phyloP scores from a whole-genome alignment of 2,797 vertebrate species.

The Neosilurus hyrtlii region DNA sequence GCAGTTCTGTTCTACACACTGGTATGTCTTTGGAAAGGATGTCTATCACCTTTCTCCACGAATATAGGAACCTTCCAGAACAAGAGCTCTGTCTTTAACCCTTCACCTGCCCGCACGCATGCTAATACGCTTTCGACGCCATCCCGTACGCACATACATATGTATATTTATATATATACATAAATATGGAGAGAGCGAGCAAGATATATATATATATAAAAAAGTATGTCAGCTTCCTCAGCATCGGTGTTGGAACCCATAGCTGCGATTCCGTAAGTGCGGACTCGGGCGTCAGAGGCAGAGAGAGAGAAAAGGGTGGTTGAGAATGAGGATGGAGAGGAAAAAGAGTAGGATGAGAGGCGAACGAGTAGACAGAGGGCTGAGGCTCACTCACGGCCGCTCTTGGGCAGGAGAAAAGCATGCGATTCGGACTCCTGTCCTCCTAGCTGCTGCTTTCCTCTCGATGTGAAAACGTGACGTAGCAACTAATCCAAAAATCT shows the following conservation, averaged over 20 bases:
- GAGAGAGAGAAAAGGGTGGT: conserved; percentile 62
- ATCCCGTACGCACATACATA: conserved; percentile 42
- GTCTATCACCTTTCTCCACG: conserved; percentile 67
- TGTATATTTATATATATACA: not conserved
- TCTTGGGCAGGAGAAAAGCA: conserved; percentile 68
- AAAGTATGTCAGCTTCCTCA: conserved; percentile 76
- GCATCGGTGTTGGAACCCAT: conserved; percentile 75
- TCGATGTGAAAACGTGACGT: conserved; percentile 84
- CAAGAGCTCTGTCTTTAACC: conserved; percentile 80
- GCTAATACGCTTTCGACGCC: conserved; percentile 54
- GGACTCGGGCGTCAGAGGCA: conserved; percentile 49
- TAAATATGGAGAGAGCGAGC: conserved; percentile 42
- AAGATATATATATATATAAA: conserved; percentile 42
- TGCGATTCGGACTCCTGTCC: conserved; percentile 72
- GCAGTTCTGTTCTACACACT: not conserved
- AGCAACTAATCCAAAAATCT: conserved; percentile 78
- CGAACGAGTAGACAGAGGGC: conserved; percentile 65
- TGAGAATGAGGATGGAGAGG: conserved; percentile 63
- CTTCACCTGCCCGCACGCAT: conserved; percentile 66
- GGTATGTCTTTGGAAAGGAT: conserved; percentile 50
- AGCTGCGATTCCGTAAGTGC: conserved; percentile 60
- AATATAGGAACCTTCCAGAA: conserved; percentile 85
- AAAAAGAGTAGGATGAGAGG: conserved; percentile 49
- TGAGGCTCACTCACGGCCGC: conserved; percentile 69
- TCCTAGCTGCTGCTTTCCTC: conserved; percentile 76